A percentile compares a stretch with the other conserved stretches of the same genome.
These are phyloP conservation scores for Acanthosepion pharaonis DNA, from an alignment of 2,888 invertebrate species.

Conservation along the genomic window DNA sequence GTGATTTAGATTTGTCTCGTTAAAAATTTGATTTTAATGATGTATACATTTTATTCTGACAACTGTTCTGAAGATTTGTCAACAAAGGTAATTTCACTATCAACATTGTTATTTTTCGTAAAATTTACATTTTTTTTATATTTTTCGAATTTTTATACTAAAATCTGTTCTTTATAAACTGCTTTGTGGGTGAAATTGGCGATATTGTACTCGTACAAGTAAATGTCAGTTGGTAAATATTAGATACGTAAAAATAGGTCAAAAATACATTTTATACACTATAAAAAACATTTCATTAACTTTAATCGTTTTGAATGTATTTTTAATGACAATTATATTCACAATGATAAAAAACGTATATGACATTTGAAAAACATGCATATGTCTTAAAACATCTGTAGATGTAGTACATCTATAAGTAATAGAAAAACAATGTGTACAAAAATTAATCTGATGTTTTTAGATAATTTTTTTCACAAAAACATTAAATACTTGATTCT, in stretches of 20 bases:
- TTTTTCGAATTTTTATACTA: neutral
- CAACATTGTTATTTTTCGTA: neutral
- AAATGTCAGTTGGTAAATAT: neutral
- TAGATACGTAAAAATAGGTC: neutral
- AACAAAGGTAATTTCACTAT: too few species aligned
- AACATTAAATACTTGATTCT: neutral
- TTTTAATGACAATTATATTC: neutral
- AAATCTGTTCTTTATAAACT: neutral
- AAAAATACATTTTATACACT: neutral
- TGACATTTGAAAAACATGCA: neutral
- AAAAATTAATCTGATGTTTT: too few species aligned
- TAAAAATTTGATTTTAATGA: too few species aligned
- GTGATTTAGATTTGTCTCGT: too few species aligned
- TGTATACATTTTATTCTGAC: too few species aligned
- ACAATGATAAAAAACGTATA: neutral
- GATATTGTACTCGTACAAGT: neutral
- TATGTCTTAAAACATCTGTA: neutral
- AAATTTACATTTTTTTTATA: neutral
- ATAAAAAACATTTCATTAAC: neutral
- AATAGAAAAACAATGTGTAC: too few species aligned
- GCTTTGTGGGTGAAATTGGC: neutral
- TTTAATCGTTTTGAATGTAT: neutral
- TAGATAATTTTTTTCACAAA: too few species aligned
- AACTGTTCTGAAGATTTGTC: too few species aligned
- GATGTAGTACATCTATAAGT: too few species aligned